Base-by-base conservation (phyloP, 2,888 invertebrate genomes). In the Hypolimnas misippus region DNA sequence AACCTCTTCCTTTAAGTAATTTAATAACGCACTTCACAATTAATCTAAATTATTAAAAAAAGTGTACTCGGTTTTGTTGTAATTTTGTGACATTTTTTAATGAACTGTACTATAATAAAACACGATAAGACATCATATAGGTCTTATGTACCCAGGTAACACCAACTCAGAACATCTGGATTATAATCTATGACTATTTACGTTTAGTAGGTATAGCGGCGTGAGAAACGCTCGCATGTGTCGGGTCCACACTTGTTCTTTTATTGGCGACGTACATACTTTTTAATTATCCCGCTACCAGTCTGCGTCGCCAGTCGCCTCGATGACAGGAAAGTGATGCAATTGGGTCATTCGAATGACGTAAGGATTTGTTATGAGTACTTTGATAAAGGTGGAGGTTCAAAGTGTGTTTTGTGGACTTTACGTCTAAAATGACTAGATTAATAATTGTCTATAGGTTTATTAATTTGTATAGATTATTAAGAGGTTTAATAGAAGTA, bases 171-270 rank as follows among this genome's bases (percentile, higher is more conserved):
- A 19, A 12, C 19, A 1, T 67, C 67, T 67, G 53, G 6, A 2
- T 0, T 10, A 17, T 53, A 53, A 40, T 67, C 65, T 63, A 17
- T 70, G 53, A 42, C 25, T 31, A 51, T 65, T 63, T 40, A 64
- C 67, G 70, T 70, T 42, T 14, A 63, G 75, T 66, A 68, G 60
- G 62, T 65, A 68, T 56, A 35, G 55, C 68, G 76, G 77, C 87
- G 87, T 87, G 87, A 85, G 87, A 87, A 86, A 84, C 72, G 65
- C 76, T 73, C 76, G 76, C 87, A 85, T 83, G 76, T 86, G 87
- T 77, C 70, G 78, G 70, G 79, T 81, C 77, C 86, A 85, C 86
- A 84, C 84, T 86, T 72, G 75, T 82, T 76, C 77, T 82, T 83
- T 85, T 87, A 86, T 86, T 86, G 84, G 86, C 84, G 81, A 75